Conservation (phyloP, 1,140 invertebrate genomes). For the Acromyrmex charruanus region DNA sequence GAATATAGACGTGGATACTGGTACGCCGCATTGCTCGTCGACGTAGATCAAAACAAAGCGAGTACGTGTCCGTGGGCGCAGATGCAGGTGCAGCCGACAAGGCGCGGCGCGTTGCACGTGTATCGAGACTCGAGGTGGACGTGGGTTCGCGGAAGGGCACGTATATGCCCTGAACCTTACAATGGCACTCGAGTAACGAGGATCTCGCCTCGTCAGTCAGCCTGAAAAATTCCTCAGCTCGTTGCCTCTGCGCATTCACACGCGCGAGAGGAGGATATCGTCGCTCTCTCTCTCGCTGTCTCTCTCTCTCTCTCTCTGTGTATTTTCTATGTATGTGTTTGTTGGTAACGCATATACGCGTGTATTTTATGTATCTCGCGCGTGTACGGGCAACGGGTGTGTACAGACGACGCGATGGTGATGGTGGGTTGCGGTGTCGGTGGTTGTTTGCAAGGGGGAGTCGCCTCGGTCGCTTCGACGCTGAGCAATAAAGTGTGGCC, state of each 20-base stretch:
- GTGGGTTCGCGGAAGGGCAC: slow-evolving; percentile 56
- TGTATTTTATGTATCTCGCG: slow-evolving; percentile 49
- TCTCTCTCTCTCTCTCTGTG: not conserved
- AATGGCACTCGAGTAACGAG: slow-evolving; percentile 62
- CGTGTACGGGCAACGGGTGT: not conserved
- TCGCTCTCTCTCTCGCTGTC: not conserved
- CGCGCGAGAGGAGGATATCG: slow-evolving; percentile 15
- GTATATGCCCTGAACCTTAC: slow-evolving; percentile 45
- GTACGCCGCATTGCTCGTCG: slow-evolving; percentile 32
- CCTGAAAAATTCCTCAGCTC: slow-evolving; percentile 57
- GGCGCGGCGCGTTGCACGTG: slow-evolving; percentile 35
- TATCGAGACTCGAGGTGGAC: slow-evolving; percentile 42
- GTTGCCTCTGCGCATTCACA: slow-evolving; percentile 35
- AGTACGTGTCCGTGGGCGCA: slow-evolving; percentile 29
- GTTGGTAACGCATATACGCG: slow-evolving; percentile 40
- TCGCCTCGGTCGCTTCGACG: slow-evolving; percentile 58
- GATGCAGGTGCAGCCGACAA: slow-evolving; percentile 60
- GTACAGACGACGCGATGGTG: not conserved
- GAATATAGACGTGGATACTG: slow-evolving; percentile 36
- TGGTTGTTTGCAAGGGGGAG: slow-evolving; percentile 66
- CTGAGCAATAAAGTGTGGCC: slow-evolving; percentile 82
- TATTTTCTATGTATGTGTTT: not conserved
- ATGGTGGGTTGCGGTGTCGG: slow-evolving; percentile 52
- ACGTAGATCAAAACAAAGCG: slow-evolving; percentile 59
- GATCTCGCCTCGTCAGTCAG: slow-evolving; percentile 56